Conservation (phyloP, 2,888 invertebrate species). For the Resseliella maxima region DNA sequence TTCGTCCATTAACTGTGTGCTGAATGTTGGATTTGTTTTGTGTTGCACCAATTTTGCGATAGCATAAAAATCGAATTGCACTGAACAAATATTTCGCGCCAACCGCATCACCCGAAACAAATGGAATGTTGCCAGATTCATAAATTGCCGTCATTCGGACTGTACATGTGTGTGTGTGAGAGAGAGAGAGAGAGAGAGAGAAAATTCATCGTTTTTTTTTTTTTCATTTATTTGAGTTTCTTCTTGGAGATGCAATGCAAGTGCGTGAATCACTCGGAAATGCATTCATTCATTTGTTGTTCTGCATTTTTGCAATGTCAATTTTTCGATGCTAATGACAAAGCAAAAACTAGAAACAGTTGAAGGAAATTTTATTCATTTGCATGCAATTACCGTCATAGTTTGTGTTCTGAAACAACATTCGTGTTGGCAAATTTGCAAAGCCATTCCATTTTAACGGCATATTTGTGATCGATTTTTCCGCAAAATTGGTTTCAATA, state of each 20-base stretch:
- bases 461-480: not conserved
- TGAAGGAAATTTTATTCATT: not conserved
- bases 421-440: not conserved
- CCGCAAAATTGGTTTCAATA: not conserved
- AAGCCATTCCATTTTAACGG: not conserved
- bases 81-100: slow-evolving; percentile 42
- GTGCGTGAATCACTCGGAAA: slow-evolving; percentile 21
- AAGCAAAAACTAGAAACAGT: not conserved
- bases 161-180: not conserved
- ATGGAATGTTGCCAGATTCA: slow-evolving; percentile 24
- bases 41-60: not conserved
- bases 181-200: not conserved
- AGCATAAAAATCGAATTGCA: not conserved
- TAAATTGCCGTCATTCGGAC: slow-evolving; percentile 21
- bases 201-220: not conserved
- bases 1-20: not conserved
- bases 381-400: slow-evolving; percentile 28
- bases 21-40: not conserved
- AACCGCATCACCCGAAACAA: slow-evolving; percentile 11
- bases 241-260: not conserved
- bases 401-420: not conserved
- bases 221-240: not conserved
- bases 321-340: not conserved
- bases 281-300: slow-evolving; percentile 23
- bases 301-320: not conserved